phyloP scores from a whole-genome alignment of 64 coral and sea anemone genomes.

The Actinia tenebrosa region DNA sequence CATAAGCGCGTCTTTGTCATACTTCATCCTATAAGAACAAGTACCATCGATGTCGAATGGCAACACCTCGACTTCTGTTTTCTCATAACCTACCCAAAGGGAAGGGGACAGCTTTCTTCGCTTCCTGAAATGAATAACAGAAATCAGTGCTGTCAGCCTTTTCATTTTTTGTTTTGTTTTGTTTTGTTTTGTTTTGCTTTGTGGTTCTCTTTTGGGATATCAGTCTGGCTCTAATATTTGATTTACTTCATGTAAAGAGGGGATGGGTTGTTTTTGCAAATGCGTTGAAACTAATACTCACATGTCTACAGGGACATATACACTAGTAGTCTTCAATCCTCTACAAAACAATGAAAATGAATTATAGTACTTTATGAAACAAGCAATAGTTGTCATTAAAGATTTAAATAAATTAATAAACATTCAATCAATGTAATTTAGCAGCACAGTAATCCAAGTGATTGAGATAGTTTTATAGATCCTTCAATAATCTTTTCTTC shows the following conservation, averaged over 20 bases:
- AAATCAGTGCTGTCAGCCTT: background rate
- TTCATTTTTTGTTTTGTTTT: background rate
- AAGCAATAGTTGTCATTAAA: too few relatives aligned
- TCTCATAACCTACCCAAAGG: conserved; percentile 11
- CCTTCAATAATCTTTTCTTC: background rate
- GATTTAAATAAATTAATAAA: background rate
- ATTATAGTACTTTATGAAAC: too few relatives aligned
- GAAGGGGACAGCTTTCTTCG: background rate
- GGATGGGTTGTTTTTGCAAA: background rate
- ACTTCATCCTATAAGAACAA: conserved; percentile 27
- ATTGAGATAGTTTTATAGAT: background rate
- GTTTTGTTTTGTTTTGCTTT: background rate
- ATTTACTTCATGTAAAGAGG: too few relatives aligned
- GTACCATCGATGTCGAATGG: conserved; percentile 45
- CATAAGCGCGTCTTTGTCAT: conserved; percentile 19
- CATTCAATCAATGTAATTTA: background rate
- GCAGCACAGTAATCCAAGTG: background rate
- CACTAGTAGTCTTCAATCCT: conserved; percentile 5
- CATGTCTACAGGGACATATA: background rate
- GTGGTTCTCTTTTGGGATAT: background rate
- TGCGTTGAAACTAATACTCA: background rate
- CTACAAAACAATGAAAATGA: background rate
- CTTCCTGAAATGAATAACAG: background rate
- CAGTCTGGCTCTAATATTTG: background rate
- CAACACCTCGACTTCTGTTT: conserved; percentile 13